Percentiles rank a stretch among this genome's conserved stretches.
Evolutionary conservation across 1,140 invertebrate genomes (phyloP).

Genomic region (Drosophila auraria): DNA sequence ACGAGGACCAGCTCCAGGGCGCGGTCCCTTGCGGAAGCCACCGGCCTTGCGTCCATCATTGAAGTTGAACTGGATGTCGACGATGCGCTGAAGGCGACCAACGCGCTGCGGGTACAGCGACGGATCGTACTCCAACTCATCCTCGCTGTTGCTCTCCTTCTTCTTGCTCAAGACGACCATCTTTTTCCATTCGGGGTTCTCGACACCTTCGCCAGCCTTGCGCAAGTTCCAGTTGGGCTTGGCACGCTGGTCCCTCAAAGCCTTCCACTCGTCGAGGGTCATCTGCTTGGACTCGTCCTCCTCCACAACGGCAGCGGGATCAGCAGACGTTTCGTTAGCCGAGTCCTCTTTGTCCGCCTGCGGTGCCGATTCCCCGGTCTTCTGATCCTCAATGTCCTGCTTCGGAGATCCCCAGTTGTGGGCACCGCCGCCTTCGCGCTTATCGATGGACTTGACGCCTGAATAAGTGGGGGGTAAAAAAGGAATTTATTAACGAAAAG

Average conservation of each 20-base stretch:
- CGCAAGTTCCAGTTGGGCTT: constrained; percentile 95
- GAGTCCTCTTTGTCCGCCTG: constrained; percentile 84
- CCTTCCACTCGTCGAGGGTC: constrained; percentile 96
- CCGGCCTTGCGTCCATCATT: constrained; percentile 90
- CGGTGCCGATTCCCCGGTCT: constrained; percentile 85
- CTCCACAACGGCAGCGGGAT: constrained; percentile 84
- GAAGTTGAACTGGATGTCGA: constrained; percentile 96
- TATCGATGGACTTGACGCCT: constrained; percentile 96
- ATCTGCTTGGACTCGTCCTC: constrained; percentile 92
- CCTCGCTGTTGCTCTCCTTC: constrained; percentile 87
- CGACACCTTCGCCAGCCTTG: constrained; percentile 96
- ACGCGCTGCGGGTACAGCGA: constrained; percentile 94
- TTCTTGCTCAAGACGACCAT: constrained; percentile 88
- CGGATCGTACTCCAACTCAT: constrained; percentile 90
- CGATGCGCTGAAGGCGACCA: constrained; percentile 93
- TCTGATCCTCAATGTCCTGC: constrained; percentile 92
- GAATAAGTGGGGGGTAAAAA: background rate
- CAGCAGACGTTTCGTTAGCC: constrained; percentile 85
- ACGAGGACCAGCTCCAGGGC: constrained; percentile 83
- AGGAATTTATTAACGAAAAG: background rate
- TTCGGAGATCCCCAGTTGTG: constrained; percentile 98
- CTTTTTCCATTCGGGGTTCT: constrained; percentile 95
- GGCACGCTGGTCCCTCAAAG: constrained; percentile 89
- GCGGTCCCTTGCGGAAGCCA: constrained; percentile 87
- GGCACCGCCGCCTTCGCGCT: constrained; percentile 96